A percentile compares a stretch with the other conserved stretches of the same genome.
Evolutionary conservation across 1,140 invertebrate genomes (phyloP).

Genomic region (Gyrodactylus bullatarudis): DNA sequence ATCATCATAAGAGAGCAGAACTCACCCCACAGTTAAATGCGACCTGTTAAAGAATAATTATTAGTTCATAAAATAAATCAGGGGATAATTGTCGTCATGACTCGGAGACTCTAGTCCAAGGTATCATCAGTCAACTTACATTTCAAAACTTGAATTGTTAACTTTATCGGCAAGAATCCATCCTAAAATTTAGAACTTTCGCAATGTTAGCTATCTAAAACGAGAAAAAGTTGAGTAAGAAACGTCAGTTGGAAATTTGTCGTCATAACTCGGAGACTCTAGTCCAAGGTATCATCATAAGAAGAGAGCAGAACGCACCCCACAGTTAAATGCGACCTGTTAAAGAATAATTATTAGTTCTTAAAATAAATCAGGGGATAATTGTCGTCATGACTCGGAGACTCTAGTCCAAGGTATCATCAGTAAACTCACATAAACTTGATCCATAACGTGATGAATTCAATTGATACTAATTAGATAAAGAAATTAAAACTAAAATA

Average conservation of each 20-base stretch:
- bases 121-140: background rate
- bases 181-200: background rate
- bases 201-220: background rate
- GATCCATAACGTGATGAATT: background rate
- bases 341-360: too few relatives aligned
- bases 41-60: too few relatives aligned
- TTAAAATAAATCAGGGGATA: background rate
- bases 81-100: background rate
- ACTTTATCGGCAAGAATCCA: background rate
- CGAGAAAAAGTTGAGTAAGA: background rate
- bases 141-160: too few relatives aligned
- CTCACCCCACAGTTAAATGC: too few relatives aligned
- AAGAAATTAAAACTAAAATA: too few relatives aligned
- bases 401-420: background rate
- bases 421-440: background rate
- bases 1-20: too few relatives aligned
- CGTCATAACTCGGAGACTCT: background rate
- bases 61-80: too few relatives aligned
- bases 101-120: background rate
- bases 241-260: background rate
- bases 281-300: background rate
- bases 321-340: background rate
- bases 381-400: background rate
- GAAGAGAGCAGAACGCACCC: background rate
- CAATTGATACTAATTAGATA: background rate